A percentile compares a stretch with the other conserved stretches of the same genome.
phyloP scores from a whole-genome alignment of 1,140 invertebrate species.

The Brachionus rubens region DNA sequence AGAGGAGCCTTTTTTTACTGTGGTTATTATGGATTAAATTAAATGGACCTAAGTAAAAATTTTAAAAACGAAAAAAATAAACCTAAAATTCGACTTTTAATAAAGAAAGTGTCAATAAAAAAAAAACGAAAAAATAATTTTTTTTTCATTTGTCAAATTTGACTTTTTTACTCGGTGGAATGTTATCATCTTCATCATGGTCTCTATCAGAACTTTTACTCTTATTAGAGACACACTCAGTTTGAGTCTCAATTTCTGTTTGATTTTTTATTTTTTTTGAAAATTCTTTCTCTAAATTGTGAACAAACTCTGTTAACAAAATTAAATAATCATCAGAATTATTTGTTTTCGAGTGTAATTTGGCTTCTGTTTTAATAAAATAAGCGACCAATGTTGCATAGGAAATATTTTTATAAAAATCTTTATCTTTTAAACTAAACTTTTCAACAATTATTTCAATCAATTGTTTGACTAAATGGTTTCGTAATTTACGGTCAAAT shows the following conservation, averaged over 20 bases:
- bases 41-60: no score
- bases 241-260: background rate
- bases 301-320: background rate
- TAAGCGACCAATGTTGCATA: background rate
- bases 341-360: background rate
- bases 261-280: background rate
- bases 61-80: no score
- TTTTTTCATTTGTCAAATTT: constrained; percentile 20
- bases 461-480: constrained; percentile 14
- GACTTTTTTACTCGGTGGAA: constrained; percentile 15
- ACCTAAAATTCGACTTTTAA: no score
- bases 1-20: no score
- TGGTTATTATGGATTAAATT: no score
- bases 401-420: constrained; percentile 31
- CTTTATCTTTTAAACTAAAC: constrained; percentile 30
- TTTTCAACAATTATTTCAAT: background rate
- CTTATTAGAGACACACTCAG: background rate
- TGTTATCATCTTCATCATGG: background rate
- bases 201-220: background rate
- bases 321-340: constrained; percentile 37
- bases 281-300: background rate
- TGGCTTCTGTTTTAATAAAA: background rate
- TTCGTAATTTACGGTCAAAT: constrained; percentile 7
- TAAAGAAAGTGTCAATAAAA: background rate
- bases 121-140: background rate